Base-by-base conservation (phyloP, 2,113 vertebrate species). In the Urocitellus parryii region DNA sequence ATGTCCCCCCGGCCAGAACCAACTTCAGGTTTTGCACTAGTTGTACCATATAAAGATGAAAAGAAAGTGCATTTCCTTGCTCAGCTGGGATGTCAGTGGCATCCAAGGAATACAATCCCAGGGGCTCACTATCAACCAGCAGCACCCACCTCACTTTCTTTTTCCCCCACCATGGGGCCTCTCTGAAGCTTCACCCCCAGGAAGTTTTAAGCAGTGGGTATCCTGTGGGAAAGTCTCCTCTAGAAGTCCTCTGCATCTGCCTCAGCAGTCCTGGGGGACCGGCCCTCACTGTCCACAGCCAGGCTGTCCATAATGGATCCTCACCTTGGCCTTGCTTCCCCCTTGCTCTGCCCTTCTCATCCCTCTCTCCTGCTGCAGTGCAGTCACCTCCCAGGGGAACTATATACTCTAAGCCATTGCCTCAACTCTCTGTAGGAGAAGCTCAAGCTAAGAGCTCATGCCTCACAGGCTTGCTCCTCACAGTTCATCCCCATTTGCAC, bases 401-500 rank as follows among this genome's bases (percentile, higher is more conserved):
- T 5, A 22, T 4, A 2, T 45, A 8, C 25, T 18, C 37, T 4
- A 34, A 3, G 4, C 37, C 32, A 25, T 24, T 37, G 48, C 6
- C 48, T 29, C 37, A 4, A 18, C 4, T 70, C 58, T 32, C 17
- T 37, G 48, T 39, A 24, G 70, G 70, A 1, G 9, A 14, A 48
- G 25, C 8, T 58, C 25, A 61, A 14, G 63, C 72, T 61, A 45
- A 84, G 32, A 65, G 80, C 8, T 12, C 39, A 72, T 2, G 42
- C 56, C 45, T 45, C 45, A 45, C 20, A 25, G 32, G 22, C 37
- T 58, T 48, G 37, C 8, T 58, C 34, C 56, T 78, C 48, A 58
- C 24, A 39, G 2, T 2, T 18, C 22, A 34, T 18, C 34, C 32
- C 1, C 20, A 4, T 0, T 0, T 22, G 10, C 20, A 86, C 14